phyloP scores from a whole-genome alignment of 2,797 vertebrate species.

The Chaetodon trifasciatus region DNA sequence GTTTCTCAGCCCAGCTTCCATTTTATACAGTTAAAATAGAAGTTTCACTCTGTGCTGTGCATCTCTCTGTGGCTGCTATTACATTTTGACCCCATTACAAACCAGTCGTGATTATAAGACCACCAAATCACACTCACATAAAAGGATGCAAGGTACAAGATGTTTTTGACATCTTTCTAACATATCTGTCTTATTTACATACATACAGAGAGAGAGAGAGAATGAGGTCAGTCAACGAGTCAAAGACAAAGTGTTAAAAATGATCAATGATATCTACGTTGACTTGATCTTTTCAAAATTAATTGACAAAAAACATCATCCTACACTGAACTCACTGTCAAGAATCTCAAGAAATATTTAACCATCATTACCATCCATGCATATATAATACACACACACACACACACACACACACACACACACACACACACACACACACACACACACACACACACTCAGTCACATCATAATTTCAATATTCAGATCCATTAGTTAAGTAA shows the following conservation, averaged over 20 bases:
- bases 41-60: neutral
- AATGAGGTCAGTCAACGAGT: neutral
- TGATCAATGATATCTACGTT: neutral
- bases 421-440: too few relatives aligned
- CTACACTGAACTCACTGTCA: too few relatives aligned
- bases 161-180: neutral
- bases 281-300: neutral
- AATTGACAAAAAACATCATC: too few relatives aligned
- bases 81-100: neutral
- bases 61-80: neutral
- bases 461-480: too few relatives aligned
- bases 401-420: neutral
- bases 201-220: neutral
- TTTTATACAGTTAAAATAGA: neutral
- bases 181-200: too few relatives aligned
- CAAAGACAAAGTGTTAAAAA: neutral
- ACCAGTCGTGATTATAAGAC: too few relatives aligned
- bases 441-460: too few relatives aligned
- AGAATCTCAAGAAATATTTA: neutral
- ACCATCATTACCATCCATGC: neutral
- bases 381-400: neutral
- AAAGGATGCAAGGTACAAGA: neutral
- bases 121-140: neutral
- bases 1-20: neutral
- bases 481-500: too few relatives aligned